Evolutionary conservation across 2,797 vertebrate genomes (phyloP), one percentile per base, ranked within the genome.

Genomic region (Linurgus olivaceus): DNA sequence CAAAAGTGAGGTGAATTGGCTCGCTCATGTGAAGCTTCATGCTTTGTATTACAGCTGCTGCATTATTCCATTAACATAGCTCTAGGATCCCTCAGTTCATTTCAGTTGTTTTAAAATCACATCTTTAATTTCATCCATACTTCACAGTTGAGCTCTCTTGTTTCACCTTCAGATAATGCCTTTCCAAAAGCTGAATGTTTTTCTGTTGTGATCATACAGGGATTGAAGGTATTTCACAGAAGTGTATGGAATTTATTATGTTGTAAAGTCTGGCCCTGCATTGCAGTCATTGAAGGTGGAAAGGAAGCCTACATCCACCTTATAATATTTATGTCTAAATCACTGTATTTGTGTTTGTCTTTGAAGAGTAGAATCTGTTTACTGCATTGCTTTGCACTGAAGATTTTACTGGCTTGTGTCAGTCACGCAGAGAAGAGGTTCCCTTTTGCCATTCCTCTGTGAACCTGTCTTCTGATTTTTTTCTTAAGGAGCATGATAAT

Each of bases 81-180:
- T 86, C 45, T 73, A 51, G 18, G 12, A 54, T 76, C 17, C 9
- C 26, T 19, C 33, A 21, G n/a, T 86, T 65, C 21, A 2, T 45
- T 90, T 87, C 24, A 72, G 25, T 77, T 37, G 17, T n/a, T 20
- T 54, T 88, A 65, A 83, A 54, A 9, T 31, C n/a, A 26, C 1
- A 0, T 58, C 33, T 93, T 52, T 59, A 23, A 65, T 94, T 93
- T 88, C 66, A 29, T 72, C 19, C 9, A 1, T 65, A 87, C 54
- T 91, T 87, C 48, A 40, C 50, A 31, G 75, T 62, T 71, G 76
- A 87, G 42, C 47, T 88, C 7, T 42, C 29, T 72, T 86, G 62
- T 86, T 96, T 91, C 76, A 90, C 66, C 51, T 91, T 90, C 40
- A 86, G 47, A 24, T 75, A 90, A 91, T 93, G 51, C 38, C 17